Percentiles rank a stretch among this genome's conserved stretches.
Evolutionary conservation across 2,113 vertebrate genomes (phyloP).

Genomic region (Hippolais icterina): DNA sequence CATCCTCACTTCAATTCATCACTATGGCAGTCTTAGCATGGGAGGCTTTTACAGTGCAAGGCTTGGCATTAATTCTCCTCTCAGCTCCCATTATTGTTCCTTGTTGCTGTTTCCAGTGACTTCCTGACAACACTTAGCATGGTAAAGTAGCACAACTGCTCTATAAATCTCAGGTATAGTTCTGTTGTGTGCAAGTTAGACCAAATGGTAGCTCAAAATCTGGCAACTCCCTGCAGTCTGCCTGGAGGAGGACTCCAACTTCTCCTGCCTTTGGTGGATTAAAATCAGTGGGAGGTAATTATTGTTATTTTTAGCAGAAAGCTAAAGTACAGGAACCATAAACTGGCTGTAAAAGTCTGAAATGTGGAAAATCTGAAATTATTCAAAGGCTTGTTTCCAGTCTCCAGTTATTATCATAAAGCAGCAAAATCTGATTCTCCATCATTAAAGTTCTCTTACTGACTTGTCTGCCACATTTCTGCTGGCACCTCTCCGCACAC

Average conservation of each 20-base stretch:
- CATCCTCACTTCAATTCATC: background rate
- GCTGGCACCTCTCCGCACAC: background rate
- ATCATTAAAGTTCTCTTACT: background rate
- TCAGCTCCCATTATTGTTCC: background rate
- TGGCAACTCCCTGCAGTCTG: background rate
- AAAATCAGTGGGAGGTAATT: conserved; percentile 37
- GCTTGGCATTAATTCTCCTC: background rate
- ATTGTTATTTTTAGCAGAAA: conserved; percentile 50
- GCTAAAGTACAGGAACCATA: background rate
- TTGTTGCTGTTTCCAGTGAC: background rate
- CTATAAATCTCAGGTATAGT: background rate
- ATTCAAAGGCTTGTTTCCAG: background rate
- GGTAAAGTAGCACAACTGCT: background rate
- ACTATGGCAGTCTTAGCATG: background rate
- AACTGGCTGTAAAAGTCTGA: conserved; percentile 13
- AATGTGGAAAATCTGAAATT: conserved; percentile 50
- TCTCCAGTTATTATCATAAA: background rate
- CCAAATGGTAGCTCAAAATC: background rate
- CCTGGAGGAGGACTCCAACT: background rate
- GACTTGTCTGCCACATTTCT: background rate
- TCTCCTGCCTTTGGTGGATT: conserved; percentile 5
- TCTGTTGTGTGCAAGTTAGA: background rate
- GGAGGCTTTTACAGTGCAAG: background rate
- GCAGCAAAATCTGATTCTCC: background rate
- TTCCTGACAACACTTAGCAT: background rate